Evolutionary conservation across 2,797 vertebrate species (phyloP).

Genomic region (Manis crassicaudata): DNA sequence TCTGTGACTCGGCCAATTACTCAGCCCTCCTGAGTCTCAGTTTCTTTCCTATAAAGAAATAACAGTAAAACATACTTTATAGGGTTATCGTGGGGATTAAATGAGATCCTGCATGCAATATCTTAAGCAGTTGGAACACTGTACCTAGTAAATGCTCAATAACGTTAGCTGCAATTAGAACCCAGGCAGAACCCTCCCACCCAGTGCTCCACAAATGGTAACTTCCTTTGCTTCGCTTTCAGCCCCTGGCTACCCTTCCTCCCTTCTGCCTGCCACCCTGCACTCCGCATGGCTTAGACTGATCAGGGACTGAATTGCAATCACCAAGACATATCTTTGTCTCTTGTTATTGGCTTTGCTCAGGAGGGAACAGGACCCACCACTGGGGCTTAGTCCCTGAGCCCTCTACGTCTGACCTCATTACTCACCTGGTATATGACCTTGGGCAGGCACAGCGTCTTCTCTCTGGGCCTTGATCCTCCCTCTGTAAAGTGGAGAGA

Average conservation of each 20-base stretch:
- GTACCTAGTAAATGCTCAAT: not conserved
- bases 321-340: not conserved
- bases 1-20: not conserved
- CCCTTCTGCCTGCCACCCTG: not conserved
- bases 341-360: not conserved
- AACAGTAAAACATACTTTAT: not conserved
- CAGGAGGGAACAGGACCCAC: not conserved
- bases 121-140: not conserved
- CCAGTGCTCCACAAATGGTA: not conserved
- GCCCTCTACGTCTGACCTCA: not conserved
- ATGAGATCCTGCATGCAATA: not conserved
- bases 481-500: not conserved
- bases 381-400: not conserved
- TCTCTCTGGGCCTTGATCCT: not conserved
- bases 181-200: not conserved
- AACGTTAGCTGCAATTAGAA: not conserved
- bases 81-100: not conserved
- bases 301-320: not conserved
- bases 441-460: constrained; percentile 10
- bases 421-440: not conserved
- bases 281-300: not conserved
- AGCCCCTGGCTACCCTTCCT: not conserved
- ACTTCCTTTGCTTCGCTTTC: not conserved
- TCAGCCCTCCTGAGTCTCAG: not conserved
- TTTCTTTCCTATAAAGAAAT: not conserved